Base-by-base conservation (phyloP, 2,888 invertebrate species). In the Drosophila anceps region DNA sequence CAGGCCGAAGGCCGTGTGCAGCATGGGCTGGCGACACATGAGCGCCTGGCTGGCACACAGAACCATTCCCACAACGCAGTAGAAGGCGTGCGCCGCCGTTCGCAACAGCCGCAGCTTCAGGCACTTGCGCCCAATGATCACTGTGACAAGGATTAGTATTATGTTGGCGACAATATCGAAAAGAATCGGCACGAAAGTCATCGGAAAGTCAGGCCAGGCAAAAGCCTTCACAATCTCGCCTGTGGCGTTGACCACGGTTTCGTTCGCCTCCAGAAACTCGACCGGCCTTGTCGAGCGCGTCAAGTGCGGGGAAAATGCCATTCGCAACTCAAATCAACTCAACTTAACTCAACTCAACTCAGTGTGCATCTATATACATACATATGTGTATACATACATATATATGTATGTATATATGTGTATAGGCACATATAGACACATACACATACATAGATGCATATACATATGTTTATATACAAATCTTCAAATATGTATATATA, bases 81-180 rank as follows among this genome's bases (percentile, higher is more conserved):
- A 72, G 35, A 68, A 66, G 7, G 70, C 70, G 13, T 82, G 83
- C 20, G 50, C 29, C 2, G 78, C 58, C 0, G 55, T 80, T 2
- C 63, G 15, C 0, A 1, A 6, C 43, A 78, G 29, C 6, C 33
- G 27, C n/a, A 76, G 31, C 0, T 6, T 10, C 13, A 65, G 2
- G 35, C 78, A 78, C n/a, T 53, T 61, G 2, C 8, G 29, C 2
- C 12, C 48, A 18, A 82, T 51, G n/a, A 41, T n/a, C 18, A 43
- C 8, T 0, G 60, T 46, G 7, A 80, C 29, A 4, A 29, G 9
- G 0, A 69, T 12, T 0, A 84, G 2, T 1, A 73, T 31, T 0
- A 57, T 0, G 6, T 66, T 65, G 4, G 61, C 24, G 0, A 66
- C 0, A 4, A 31, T 0, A 9, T 46, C 10, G 4, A 44, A 15